Percentiles rank a stretch among this genome's conserved stretches.
Conservation (phyloP, 2,797 vertebrate species). For the Delichon dasypus region DNA sequence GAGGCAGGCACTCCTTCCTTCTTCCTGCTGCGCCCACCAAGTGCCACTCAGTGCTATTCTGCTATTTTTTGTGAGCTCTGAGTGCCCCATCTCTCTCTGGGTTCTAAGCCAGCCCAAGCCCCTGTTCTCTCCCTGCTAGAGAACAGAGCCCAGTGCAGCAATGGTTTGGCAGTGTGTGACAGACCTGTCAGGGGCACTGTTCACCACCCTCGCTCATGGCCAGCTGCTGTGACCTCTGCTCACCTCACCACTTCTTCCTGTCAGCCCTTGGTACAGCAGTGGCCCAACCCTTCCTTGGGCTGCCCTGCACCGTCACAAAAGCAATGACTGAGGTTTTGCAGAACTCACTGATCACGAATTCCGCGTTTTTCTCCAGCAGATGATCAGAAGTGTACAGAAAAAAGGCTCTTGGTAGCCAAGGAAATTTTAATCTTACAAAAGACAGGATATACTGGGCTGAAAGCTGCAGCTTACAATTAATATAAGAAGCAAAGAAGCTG, state of each 20-base stretch:
- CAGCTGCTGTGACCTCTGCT: neutral
- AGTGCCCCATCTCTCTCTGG: neutral
- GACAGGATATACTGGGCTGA: neutral
- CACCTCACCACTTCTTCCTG: neutral
- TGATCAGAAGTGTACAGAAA: neutral
- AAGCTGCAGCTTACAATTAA: neutral
- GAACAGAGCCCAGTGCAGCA: neutral
- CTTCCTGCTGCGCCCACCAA: neutral
- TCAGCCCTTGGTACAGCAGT: neutral
- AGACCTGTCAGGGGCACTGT: neutral
- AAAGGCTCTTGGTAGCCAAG: neutral
- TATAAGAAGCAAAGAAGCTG: neutral
- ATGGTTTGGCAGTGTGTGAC: rapidly evolving
- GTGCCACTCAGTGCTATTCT: neutral
- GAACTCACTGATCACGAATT: rapidly evolving
- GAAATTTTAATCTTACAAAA: neutral
- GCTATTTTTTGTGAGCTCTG: neutral
- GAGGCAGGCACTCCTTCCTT: neutral
- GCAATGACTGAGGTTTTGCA: neutral
- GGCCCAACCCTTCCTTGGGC: neutral
- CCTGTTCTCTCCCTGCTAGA: neutral
- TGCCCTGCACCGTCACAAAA: neutral
- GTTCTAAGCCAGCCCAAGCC: neutral
- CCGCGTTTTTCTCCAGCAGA: neutral
- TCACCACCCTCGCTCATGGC: neutral